Evolutionary conservation across 2,113 vertebrate genomes (phyloP), one percentile per base, ranked within the genome.

Genomic region (Sigmodon hispidus): DNA sequence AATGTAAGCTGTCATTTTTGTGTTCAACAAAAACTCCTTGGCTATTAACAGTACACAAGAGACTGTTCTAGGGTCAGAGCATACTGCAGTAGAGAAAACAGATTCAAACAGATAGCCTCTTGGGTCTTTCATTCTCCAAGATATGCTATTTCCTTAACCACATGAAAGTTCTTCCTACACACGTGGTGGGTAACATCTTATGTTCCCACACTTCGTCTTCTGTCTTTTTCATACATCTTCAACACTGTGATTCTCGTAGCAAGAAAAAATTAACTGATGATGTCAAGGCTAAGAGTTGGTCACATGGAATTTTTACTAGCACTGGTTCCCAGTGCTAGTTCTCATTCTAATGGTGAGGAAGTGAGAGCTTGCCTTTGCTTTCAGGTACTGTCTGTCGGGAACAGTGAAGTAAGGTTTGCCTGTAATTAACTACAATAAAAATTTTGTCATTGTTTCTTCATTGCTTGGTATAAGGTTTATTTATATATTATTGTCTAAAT

Each of bases 401-500:
- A 5, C 29, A 72, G 59, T 80, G 63, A 57, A 50, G 15, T 55
- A 93, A 7, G 88, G 31, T 45, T 4, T 89, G 40, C 22, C 36
- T 11, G 24, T 65, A 77, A 73, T 73, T 63, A 79, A 94, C 43
- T 84, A 87, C 19, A 59, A 55, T 50, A 86, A 91, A 79, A n/a
- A 0, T 34, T 69, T 90, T 45, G 83, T 87, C 29, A 57, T 6
- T 80, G 48, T 83, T 77, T 90, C 29, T 15, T 76, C 2, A 93
- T 89, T 50, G 70, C 31, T 89, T 17, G 17, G 61, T 79, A 3
- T 3, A 61, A 34, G 36, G 55, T 75, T 81, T 29, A 69, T 24
- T 65, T 55, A 80, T 36, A 22, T 45, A 80, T 75, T 85, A 57
- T 61, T 96, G n/a, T 63, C 91, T 55, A n/a, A 94, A 67, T 61